Evolutionary conservation across 2,113 vertebrate genomes (phyloP).

Genomic region (Cacatua alba): DNA sequence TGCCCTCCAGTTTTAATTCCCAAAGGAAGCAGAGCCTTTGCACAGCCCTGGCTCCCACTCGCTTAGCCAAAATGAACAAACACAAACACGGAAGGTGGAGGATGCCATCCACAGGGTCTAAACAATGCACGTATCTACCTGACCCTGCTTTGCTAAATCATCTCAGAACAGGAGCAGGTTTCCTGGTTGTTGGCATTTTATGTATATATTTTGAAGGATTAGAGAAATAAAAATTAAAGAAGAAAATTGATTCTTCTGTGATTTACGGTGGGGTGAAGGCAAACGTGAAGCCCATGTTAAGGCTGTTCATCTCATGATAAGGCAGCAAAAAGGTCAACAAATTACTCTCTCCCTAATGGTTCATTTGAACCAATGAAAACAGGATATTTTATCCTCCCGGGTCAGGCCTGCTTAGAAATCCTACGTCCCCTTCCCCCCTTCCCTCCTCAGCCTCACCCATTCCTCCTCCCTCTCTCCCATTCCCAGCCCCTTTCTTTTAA

Average conservation of each 20-base stretch:
- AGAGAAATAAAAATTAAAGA: too few species aligned
- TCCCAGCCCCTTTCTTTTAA: constrained; percentile 42
- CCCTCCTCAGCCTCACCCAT: background rate
- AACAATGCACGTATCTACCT: fast-evolving
- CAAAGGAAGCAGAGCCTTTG: constrained; percentile 8
- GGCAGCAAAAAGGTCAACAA: constrained; percentile 73
- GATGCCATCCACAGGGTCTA: background rate
- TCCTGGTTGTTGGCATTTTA: background rate
- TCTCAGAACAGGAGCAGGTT: background rate
- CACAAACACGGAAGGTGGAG: background rate
- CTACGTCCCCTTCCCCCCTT: background rate
- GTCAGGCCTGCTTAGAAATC: constrained; percentile 59
- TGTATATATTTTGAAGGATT: background rate
- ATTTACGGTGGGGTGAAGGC: constrained; percentile 39
- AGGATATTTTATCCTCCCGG: constrained; percentile 62
- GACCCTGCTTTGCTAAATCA: background rate
- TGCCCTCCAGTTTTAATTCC: constrained; percentile 14
- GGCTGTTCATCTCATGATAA: constrained; percentile 65
- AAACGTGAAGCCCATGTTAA: constrained; percentile 63
- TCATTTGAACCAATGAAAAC: constrained; percentile 70
- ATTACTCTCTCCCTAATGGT: constrained; percentile 68
- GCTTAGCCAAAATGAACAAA: background rate
- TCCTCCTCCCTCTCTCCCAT: background rate
- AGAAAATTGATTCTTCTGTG: constrained; percentile 7
- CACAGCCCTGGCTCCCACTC: background rate